Conservation (phyloP, 2,797 vertebrate species). For the Lacerta bilineata region DNA sequence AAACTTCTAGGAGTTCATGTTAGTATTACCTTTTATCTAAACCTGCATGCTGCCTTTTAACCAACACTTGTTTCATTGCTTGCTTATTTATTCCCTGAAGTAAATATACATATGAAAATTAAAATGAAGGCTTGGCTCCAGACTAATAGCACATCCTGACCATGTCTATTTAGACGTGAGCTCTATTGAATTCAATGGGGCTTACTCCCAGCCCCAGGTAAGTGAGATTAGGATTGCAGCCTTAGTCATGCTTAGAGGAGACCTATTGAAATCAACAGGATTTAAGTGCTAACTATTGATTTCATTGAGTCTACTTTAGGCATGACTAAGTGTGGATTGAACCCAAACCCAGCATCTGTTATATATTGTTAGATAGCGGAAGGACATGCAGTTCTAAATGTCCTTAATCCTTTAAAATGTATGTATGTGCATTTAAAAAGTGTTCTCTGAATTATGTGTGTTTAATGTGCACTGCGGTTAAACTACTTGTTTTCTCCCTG, state of each 20-base stretch:
- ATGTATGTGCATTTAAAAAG: constrained; percentile 60
- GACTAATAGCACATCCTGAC: too few species aligned
- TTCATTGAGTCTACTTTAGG: background rate
- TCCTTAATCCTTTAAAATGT: constrained; percentile 61
- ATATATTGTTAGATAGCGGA: constrained; percentile 60
- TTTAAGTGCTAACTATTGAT: background rate
- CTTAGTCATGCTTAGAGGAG: too few species aligned
- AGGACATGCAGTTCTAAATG: constrained; percentile 58
- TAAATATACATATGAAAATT: constrained; percentile 40
- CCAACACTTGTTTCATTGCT: constrained; percentile 78
- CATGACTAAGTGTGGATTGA: constrained; percentile 7
- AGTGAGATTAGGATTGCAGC: too few species aligned
- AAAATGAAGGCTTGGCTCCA: background rate
- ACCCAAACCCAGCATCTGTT: constrained; percentile 50
- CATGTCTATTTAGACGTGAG: too few species aligned
- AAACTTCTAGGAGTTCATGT: constrained; percentile 80
- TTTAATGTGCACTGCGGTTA: constrained; percentile 80
- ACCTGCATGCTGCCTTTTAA: constrained; percentile 83
- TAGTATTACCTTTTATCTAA: constrained; percentile 80
- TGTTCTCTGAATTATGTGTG: constrained; percentile 80
- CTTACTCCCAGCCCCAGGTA: too few species aligned
- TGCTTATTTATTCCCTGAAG: constrained; percentile 83
- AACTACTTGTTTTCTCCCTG: constrained; percentile 84
- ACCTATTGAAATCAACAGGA: background rate
- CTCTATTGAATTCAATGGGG: too few species aligned